Evolutionary conservation across 2,113 vertebrate species (phyloP).

Genomic region (Todiramphus chloris): DNA sequence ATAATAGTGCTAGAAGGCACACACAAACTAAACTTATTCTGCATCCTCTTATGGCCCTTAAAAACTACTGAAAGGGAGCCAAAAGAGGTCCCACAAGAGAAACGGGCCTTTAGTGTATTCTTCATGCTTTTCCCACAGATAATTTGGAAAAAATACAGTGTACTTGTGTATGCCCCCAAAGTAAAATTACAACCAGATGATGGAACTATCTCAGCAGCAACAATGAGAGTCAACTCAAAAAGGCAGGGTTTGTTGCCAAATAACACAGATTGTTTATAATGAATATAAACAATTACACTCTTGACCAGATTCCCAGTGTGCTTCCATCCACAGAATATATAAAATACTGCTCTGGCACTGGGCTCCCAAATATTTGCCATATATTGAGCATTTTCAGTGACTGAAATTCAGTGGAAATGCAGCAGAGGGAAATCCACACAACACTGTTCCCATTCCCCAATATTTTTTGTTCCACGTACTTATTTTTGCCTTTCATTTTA

Average conservation of each 20-base stretch:
- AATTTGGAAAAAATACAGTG: constrained; percentile 65
- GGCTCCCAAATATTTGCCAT: constrained; percentile 57
- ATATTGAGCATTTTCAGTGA: constrained; percentile 33
- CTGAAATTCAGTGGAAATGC: constrained; percentile 11
- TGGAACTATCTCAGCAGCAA: constrained; percentile 60
- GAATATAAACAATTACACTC: constrained; percentile 69
- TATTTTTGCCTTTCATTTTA: neutral
- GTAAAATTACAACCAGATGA: constrained; percentile 70
- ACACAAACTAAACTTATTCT: neutral
- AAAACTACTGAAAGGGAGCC: neutral
- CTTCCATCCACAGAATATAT: constrained; percentile 54
- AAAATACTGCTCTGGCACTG: constrained; percentile 42
- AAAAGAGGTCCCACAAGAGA: constrained; percentile 34
- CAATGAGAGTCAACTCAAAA: constrained; percentile 42
- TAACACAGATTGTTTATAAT: constrained; percentile 71
- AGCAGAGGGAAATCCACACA: neutral
- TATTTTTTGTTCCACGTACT: neutral
- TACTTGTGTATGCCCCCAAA: constrained; percentile 53
- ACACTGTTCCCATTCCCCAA: neutral
- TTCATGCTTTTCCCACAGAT: constrained; percentile 59
- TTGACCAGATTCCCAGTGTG: constrained; percentile 63
- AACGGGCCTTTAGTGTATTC: constrained; percentile 30
- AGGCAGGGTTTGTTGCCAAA: constrained; percentile 63
- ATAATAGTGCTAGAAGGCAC: neutral
- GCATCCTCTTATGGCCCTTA: neutral